A percentile compares a stretch with the other conserved stretches of the same genome.
Conservation (phyloP, 1,140 invertebrate genomes). For the Anastrepha ludens region DNA sequence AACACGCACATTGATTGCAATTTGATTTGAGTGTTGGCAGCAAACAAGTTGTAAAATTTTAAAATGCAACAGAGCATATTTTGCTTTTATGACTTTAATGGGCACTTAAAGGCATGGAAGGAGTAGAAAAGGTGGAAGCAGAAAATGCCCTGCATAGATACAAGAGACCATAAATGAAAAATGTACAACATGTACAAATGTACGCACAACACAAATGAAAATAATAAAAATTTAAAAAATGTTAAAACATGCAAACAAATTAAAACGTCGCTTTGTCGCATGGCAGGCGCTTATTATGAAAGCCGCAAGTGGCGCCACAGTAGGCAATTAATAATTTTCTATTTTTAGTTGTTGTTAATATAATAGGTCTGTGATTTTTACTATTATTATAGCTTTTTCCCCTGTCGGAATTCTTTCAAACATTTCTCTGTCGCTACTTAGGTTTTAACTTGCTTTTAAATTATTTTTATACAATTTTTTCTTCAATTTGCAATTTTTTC, state of each 20-base stretch:
- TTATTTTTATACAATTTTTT: background rate
- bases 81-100: slow-evolving; percentile 35
- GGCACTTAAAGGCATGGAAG: background rate
- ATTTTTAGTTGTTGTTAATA: background rate
- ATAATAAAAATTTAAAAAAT: background rate
- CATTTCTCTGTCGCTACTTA: background rate
- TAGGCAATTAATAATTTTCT: background rate
- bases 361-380: background rate
- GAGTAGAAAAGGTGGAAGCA: background rate
- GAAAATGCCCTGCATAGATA: background rate
- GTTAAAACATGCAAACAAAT: slow-evolving; percentile 18
- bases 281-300: background rate
- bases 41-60: slow-evolving; percentile 31
- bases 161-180: slow-evolving; percentile 3
- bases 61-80: background rate
- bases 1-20: slow-evolving; percentile 2
- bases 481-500: background rate
- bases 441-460: background rate
- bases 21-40: slow-evolving; percentile 28
- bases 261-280: slow-evolving; percentile 41
- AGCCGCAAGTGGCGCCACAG: background rate
- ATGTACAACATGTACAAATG: background rate
- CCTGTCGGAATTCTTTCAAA: background rate
- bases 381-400: background rate
- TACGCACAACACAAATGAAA: background rate